A percentile compares a stretch with the other conserved stretches of the same genome.
Conservation (phyloP, 2,113 vertebrate species). For the Mungos mungo region DNA sequence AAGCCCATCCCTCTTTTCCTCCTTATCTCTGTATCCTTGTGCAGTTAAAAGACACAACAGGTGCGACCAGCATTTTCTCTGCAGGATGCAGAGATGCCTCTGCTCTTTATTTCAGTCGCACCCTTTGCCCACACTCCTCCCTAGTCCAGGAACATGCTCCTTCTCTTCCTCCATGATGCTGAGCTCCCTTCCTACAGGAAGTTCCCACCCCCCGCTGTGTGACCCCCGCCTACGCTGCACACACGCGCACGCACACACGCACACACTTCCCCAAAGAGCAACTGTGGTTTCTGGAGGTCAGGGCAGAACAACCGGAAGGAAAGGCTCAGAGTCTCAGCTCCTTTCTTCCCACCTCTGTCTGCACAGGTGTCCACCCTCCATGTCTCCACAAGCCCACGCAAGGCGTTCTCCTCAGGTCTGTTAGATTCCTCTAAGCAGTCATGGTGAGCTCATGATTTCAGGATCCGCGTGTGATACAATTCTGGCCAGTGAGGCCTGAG, state of each 20-base stretch:
- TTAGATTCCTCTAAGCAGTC: not conserved
- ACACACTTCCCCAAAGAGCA: not conserved
- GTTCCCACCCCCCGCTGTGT: too few relatives aligned
- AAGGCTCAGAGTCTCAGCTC: not conserved
- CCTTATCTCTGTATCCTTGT: too few relatives aligned
- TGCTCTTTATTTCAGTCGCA: not conserved
- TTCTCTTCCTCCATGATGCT: not conserved
- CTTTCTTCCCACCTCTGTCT: not conserved
- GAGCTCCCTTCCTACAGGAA: not conserved
- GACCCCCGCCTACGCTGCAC: not conserved
- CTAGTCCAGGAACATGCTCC: not conserved
- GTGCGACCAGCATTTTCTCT: not conserved
- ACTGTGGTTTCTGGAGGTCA: not conserved
- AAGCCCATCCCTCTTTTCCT: not conserved
- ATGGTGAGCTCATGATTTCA: not conserved
- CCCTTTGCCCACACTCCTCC: not conserved
- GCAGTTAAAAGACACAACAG: not conserved
- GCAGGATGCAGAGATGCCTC: fast-evolving
- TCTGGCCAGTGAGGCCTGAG: not conserved
- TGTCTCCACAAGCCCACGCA: not conserved
- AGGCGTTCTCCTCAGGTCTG: not conserved
- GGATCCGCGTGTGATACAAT: not conserved
- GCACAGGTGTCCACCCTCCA: too few relatives aligned
- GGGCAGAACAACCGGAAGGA: not conserved
- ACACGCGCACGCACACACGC: not conserved